Percentiles rank a stretch among this genome's conserved stretches.
Evolutionary conservation across 2,888 invertebrate species (phyloP).

Genomic region (Eilema sororculum): DNA sequence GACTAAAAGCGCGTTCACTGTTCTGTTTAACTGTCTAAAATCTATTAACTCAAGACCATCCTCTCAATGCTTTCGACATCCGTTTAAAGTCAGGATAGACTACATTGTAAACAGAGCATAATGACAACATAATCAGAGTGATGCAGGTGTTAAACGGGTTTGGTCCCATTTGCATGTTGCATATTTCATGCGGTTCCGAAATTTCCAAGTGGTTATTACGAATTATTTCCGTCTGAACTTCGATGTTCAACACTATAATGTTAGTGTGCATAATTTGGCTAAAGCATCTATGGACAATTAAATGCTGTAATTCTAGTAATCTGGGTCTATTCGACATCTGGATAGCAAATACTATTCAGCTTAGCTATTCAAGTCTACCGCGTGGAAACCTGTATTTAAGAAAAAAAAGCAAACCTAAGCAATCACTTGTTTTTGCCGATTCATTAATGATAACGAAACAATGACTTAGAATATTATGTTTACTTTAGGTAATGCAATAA

Average conservation of each 20-base stretch:
- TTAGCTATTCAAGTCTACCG: background rate
- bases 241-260: background rate
- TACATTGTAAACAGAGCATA: slow-evolving; percentile 16
- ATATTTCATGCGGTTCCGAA: slow-evolving; percentile 21
- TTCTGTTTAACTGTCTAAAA: background rate
- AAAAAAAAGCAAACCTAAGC: background rate
- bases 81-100: slow-evolving; percentile 12
- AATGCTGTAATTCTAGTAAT: background rate
- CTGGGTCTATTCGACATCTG: background rate
- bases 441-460: too few relatives aligned
- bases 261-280: background rate
- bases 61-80: background rate
- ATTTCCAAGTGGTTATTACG: slow-evolving; percentile 28
- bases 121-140: slow-evolving; percentile 32
- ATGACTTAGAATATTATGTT: too few relatives aligned
- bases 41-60: background rate
- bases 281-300: background rate
- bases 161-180: slow-evolving; percentile 42
- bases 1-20: background rate
- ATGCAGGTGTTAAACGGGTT: slow-evolving; percentile 29
- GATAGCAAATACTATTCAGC: too few relatives aligned
- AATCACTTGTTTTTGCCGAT: background rate
- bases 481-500: too few relatives aligned
- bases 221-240: slow-evolving; percentile 26
- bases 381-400: background rate